Evolutionary conservation across 2,797 vertebrate species (phyloP).

Genomic region (Graptemys geographica): DNA sequence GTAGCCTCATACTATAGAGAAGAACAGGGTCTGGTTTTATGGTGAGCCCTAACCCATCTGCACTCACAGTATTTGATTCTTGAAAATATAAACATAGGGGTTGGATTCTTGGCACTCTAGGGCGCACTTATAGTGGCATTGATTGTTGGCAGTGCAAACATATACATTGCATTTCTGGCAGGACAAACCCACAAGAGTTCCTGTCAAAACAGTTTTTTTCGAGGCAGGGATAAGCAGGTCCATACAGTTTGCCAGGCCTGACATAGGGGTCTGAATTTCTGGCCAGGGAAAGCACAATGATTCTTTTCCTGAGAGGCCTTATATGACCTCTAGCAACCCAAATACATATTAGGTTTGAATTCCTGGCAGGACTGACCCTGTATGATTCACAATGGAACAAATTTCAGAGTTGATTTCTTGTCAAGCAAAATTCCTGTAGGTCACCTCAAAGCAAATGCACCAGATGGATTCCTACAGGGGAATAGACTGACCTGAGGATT

Average conservation of each 20-base stretch:
- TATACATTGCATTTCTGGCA: constrained; percentile 65
- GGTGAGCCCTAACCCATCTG: not conserved
- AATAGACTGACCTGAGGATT: constrained; percentile 30
- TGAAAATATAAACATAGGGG: constrained; percentile 43
- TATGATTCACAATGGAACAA: constrained; percentile 63
- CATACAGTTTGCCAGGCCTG: constrained; percentile 5
- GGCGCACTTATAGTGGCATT: constrained; percentile 34
- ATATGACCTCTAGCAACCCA: constrained; percentile 48
- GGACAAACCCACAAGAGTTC: constrained; percentile 55
- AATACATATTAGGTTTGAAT: constrained; percentile 62
- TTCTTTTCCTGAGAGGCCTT: constrained; percentile 55
- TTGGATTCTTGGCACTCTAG: constrained; percentile 55
- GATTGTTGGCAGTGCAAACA: constrained; percentile 64
- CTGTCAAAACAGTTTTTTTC: constrained; percentile 31
- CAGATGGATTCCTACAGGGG: constrained; percentile 53
- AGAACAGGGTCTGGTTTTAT: constrained; percentile 11
- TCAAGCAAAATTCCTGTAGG: constrained; percentile 73
- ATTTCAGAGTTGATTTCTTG: constrained; percentile 72
- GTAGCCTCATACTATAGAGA: not conserved
- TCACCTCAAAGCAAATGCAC: constrained; percentile 63
- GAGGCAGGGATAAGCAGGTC: not conserved
- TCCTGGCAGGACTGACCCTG: constrained; percentile 62
- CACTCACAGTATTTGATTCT: constrained; percentile 48
- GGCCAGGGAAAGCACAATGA: constrained; percentile 48
- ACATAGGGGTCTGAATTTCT: constrained; percentile 72